Conservation (phyloP, 2,797 vertebrate genomes). For the Paguma larvata region DNA sequence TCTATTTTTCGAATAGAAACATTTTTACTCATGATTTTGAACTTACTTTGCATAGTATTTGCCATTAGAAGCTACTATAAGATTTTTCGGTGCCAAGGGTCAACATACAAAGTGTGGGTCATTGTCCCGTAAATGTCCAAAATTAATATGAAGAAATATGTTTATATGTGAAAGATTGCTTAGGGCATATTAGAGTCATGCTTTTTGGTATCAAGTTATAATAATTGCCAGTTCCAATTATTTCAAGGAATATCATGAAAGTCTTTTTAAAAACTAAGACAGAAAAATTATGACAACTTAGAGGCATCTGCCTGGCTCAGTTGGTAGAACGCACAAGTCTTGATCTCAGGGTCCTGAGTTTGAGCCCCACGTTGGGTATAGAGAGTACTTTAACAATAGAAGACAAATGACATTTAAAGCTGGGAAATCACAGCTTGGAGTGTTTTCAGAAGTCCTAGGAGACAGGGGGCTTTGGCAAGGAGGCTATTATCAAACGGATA, state of each 20-base stretch:
- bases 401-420: conserved; percentile 41
- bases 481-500: background rate
- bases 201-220: background rate
- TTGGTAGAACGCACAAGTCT: background rate
- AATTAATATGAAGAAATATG: conserved; percentile 29
- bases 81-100: background rate
- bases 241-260: background rate
- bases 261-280: background rate
- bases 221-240: background rate
- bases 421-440: background rate
- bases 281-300: background rate
- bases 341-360: background rate
- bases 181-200: background rate
- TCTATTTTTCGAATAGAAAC: conserved; percentile 16
- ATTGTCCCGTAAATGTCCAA: background rate
- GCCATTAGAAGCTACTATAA: background rate
- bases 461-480: background rate
- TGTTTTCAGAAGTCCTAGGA: background rate
- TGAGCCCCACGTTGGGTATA: background rate
- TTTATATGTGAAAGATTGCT: background rate
- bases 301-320: background rate
- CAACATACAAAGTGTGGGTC: background rate
- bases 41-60: background rate
- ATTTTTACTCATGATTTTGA: background rate
- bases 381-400: background rate